Conservation (phyloP, 2,888 invertebrate species). For the Volucella inanis region DNA sequence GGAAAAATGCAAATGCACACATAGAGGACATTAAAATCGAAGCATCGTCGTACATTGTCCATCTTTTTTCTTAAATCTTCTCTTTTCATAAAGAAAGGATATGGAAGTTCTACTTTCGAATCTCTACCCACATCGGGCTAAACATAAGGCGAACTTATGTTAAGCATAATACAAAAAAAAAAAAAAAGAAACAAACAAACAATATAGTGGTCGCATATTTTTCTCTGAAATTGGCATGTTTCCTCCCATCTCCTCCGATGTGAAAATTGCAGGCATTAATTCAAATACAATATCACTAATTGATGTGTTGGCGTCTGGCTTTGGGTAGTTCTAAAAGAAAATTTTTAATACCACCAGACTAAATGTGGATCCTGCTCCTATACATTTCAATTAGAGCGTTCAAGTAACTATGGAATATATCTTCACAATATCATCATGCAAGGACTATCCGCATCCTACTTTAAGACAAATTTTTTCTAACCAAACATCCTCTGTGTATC, state of each 20-base stretch:
- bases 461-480: background rate
- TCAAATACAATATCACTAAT: slow-evolving; percentile 7
- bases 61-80: background rate
- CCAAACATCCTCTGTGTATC: background rate
- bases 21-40: too few relatives aligned
- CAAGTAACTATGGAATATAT: background rate
- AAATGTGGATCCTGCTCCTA: too few relatives aligned
- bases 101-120: too few relatives aligned
- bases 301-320: slow-evolving; percentile 1
- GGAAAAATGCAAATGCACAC: slow-evolving; percentile 36
- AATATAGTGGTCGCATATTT: background rate
- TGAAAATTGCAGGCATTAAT: background rate
- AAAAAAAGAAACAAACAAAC: too few relatives aligned
- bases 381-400: background rate
- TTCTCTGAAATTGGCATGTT: background rate
- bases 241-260: background rate
- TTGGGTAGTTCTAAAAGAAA: background rate
- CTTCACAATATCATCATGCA: background rate
- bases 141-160: background rate
- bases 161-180: background rate
- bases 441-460: background rate
- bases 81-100: background rate
- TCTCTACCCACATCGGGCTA: background rate
- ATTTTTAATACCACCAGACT: background rate
- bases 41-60: background rate